Evolutionary conservation across 2,888 invertebrate species (phyloP).

Genomic region (Scelioninae gen. 1): DNA sequence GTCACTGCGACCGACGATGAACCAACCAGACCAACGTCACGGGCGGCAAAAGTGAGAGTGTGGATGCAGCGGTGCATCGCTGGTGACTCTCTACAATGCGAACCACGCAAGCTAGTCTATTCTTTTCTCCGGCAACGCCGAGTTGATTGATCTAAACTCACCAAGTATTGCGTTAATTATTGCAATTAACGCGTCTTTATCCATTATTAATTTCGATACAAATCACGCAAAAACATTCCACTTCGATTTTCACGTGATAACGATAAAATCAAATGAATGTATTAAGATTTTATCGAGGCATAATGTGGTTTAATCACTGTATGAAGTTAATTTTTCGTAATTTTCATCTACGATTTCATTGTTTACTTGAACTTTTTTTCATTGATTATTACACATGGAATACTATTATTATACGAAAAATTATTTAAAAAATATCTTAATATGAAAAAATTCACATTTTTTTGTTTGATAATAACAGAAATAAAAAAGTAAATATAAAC

Average conservation of each 20-base stretch:
- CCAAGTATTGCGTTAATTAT: constrained; percentile 17
- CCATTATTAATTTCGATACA: constrained; percentile 12
- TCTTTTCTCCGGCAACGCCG: constrained; percentile 42
- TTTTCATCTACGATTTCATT: no score
- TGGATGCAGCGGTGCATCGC: constrained; percentile 79
- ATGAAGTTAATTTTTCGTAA: no score
- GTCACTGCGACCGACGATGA: constrained; percentile 74
- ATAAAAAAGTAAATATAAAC: no score
- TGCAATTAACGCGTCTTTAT: constrained; percentile 28
- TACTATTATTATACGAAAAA: no score
- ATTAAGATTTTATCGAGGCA: no score
- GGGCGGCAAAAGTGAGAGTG: constrained; percentile 83
- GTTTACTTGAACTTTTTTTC: no score
- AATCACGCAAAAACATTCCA: constrained; percentile 27
- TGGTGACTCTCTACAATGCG: constrained; percentile 55
- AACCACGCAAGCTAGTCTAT: constrained; percentile 41
- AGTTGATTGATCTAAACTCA: constrained; percentile 40
- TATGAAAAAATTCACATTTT: no score
- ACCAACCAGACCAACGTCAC: constrained; percentile 79
- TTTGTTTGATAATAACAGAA: no score
- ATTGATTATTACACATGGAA: no score
- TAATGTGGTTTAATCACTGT: no score
- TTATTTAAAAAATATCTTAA: no score
- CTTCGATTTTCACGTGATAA: constrained; percentile 2
- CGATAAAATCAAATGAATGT: not conserved